Percentiles rank a stretch among this genome's conserved stretches.
Evolutionary conservation across 30 jellyfish, hydroid and myxozoan species (phyloP).

Genomic region (Nemopilema nomurai): DNA sequence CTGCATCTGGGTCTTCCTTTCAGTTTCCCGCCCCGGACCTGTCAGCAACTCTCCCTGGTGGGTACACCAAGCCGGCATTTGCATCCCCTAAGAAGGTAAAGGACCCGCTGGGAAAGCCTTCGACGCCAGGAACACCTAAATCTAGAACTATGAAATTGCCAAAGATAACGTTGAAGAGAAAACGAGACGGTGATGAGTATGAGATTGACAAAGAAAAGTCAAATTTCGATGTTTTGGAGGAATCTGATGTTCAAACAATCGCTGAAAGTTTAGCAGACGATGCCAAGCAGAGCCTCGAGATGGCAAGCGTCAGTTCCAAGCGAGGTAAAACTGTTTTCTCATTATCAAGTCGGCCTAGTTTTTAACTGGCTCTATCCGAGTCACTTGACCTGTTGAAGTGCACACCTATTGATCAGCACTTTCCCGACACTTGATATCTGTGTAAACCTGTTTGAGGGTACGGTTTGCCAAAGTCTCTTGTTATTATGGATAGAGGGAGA

Average conservation of each 20-base stretch:
- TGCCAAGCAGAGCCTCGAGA: constrained; percentile 13
- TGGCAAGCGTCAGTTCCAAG: constrained; percentile 1
- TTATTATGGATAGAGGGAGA: too few relatives aligned
- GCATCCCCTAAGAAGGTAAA: constrained; percentile 30
- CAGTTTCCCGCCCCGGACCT: constrained; percentile 53
- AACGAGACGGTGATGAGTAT: constrained; percentile 76
- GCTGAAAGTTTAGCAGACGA: constrained; percentile 63
- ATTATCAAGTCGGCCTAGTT: neutral
- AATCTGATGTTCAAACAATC: constrained; percentile 57
- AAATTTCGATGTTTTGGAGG: constrained; percentile 63
- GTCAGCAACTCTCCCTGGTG: constrained; percentile 51
- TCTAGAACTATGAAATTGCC: constrained; percentile 67
- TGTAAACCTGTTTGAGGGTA: too few relatives aligned
- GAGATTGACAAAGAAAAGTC: constrained; percentile 84
- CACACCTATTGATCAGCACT: too few relatives aligned
- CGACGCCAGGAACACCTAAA: constrained; percentile 71
- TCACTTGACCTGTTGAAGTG: too few relatives aligned
- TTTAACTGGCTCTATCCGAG: too few relatives aligned
- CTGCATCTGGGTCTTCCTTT: constrained; percentile 50
- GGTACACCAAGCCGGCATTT: constrained; percentile 50
- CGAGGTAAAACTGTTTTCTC: neutral
- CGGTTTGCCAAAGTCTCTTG: too few relatives aligned
- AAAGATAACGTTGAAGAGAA: constrained; percentile 69
- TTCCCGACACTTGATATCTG: too few relatives aligned
- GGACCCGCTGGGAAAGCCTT: constrained; percentile 43